Percentiles rank a stretch among this genome's conserved stretches.
Conservation (phyloP, 23 tunicate species). For the Corella eumyota region DNA sequence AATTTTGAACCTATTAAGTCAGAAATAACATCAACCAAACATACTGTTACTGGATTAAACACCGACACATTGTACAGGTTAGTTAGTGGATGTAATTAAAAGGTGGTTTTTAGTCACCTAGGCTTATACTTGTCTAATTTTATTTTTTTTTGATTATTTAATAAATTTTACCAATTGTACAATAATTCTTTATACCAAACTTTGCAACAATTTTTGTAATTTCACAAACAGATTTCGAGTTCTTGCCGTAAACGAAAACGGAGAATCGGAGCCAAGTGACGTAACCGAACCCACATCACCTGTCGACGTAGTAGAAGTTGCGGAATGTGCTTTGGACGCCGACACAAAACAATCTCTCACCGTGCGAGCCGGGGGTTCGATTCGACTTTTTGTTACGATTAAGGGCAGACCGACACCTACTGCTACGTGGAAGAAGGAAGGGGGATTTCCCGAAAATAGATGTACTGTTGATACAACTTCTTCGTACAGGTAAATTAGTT, state of each 20-base stretch:
- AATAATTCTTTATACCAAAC: too few species aligned
- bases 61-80: neutral
- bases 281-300: constrained; percentile 42
- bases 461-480: constrained; percentile 60
- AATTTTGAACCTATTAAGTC: neutral
- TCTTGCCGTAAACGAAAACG: constrained; percentile 58
- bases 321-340: constrained; percentile 76
- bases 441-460: constrained; percentile 66
- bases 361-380: constrained; percentile 70
- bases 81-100: too few species aligned
- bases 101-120: too few species aligned
- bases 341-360: constrained; percentile 63
- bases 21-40: neutral
- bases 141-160: too few species aligned
- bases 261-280: constrained; percentile 70
- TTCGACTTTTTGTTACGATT: constrained; percentile 59
- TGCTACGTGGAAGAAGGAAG: constrained; percentile 86
- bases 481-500: constrained; percentile 60
- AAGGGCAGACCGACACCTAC: constrained; percentile 79
- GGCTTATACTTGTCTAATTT: too few species aligned
- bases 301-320: constrained; percentile 65
- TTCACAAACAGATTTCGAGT: constrained; percentile 82
- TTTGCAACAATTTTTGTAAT: too few species aligned
- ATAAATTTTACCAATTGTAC: too few species aligned
- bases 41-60: neutral